Base-by-base conservation (phyloP, 1,140 invertebrate genomes). In the Plodia interpunctella region DNA sequence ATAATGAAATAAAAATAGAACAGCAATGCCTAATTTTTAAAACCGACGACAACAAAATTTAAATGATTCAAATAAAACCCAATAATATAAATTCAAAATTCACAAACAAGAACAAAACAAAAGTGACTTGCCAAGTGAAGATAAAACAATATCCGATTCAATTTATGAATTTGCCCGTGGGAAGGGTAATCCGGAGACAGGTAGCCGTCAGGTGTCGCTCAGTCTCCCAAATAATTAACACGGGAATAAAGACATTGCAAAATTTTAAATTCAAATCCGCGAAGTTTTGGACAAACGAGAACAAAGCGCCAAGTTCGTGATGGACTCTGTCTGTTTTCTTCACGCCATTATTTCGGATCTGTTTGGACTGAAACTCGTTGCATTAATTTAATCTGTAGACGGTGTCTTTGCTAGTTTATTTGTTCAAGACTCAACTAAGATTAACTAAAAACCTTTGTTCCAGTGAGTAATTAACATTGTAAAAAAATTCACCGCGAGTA, bases 191-290 rank as follows among this genome's bases (percentile, higher is more conserved):
- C 59, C 53, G 28, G 50, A 44, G 28, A 60, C 44, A 55, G 58
- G 60, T 57, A 69, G 59, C 50, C 73, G 76, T 49, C 81, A 80
- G 77, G 69, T 77, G 74, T 69, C 60, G 63, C 59, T 15, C 62
- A 60, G 62, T 66, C 63, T 69, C 70, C 62, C 69, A 74, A 78
- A 80, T 72, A 84, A 84, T 87, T 80, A 83, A 83, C 80, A 81
- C 63, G 49, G 57, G 58, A 62, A 67, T 62, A 62, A 65, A 73
- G 71, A 75, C 67, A 76, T 79, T 76, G 55, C 58, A 54, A 54
- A 66, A 85, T 85, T 82, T 83, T 78, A 83, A 85, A 80, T 85
- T 80, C 73, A 82, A 83, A 84, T 83, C 63, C 18, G 35, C 50
- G 60, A 77, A 76, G 68, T 76, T 76, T 61, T 20, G 63, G 72